These are phyloP conservation scores for Sebastes oblongus DNA, from an alignment of 2,797 vertebrate species.

Conservation along the genomic window DNA sequence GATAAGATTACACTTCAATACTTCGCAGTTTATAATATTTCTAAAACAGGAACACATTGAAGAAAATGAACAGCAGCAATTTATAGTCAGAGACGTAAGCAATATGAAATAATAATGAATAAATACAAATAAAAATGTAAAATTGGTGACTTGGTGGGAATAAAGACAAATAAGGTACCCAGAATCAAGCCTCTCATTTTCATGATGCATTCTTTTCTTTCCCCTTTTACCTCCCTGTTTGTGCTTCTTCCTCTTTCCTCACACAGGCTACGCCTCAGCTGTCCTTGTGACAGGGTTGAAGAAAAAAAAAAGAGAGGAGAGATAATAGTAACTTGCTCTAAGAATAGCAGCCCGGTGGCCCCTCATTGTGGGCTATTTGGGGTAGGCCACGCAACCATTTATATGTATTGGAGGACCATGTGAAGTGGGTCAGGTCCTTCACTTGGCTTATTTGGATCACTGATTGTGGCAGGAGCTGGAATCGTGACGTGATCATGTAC, in stretches of 20 bases:
- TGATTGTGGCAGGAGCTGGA: slow-evolving; percentile 62
- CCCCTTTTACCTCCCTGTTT: not conserved
- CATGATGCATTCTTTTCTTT: not conserved
- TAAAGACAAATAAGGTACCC: not conserved
- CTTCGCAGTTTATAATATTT: not conserved
- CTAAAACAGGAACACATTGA: not conserved
- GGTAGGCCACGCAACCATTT: slow-evolving; percentile 37
- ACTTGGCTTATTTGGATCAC: slow-evolving; percentile 38
- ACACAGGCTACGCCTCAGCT: slow-evolving; percentile 3
- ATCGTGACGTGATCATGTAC: slow-evolving; percentile 8
- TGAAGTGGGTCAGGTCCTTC: slow-evolving; percentile 59
- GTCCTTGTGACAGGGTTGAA: slow-evolving; percentile 43
- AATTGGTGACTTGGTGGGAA: not conserved
- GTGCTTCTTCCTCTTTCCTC: not conserved
- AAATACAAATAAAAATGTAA: not conserved
- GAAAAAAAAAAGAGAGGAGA: not conserved
- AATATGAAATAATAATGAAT: not conserved
- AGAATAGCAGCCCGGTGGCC: slow-evolving; percentile 52
- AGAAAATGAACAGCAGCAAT: not conserved
- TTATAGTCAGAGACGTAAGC: not conserved
- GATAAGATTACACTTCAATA: not conserved
- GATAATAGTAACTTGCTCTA: slow-evolving; percentile 56
- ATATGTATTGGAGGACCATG: slow-evolving; percentile 40
- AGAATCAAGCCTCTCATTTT: not conserved
- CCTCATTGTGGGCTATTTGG: slow-evolving; percentile 46